Evolutionary conservation across 2,797 vertebrate genomes (phyloP).

Genomic region (Morelia viridis): DNA sequence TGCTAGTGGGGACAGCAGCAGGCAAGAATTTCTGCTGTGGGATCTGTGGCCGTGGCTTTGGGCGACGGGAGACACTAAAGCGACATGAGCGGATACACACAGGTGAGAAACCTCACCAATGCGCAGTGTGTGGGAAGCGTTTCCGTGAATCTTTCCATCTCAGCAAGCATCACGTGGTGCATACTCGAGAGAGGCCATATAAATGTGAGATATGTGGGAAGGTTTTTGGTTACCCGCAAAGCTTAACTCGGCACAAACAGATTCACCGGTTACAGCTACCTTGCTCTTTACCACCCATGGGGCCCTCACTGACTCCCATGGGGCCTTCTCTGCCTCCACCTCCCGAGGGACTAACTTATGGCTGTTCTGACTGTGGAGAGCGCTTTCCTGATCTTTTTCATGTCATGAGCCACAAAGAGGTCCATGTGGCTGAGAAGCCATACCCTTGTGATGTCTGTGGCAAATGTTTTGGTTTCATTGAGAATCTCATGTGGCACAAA

Average conservation of each 20-base stretch:
- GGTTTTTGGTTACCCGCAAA: slow-evolving; percentile 94
- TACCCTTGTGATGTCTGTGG: slow-evolving; percentile 91
- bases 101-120: slow-evolving; percentile 93
- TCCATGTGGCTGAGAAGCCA: slow-evolving; percentile 88
- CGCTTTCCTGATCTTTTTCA: slow-evolving; percentile 75
- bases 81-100: slow-evolving; percentile 92
- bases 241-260: slow-evolving; percentile 91
- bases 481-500: slow-evolving; percentile 78
- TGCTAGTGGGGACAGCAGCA: slow-evolving; percentile 74
- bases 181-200: slow-evolving; percentile 93
- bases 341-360: slow-evolving; percentile 68
- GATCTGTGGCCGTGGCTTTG: slow-evolving; percentile 88
- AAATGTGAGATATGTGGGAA: slow-evolving; percentile 92
- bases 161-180: slow-evolving; percentile 94
- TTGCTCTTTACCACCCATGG: slow-evolving; percentile 84
- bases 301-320: slow-evolving; percentile 55
- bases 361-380: slow-evolving; percentile 72
- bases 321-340: slow-evolving; percentile 50
- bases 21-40: slow-evolving; percentile 71
- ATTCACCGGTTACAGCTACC: slow-evolving; percentile 85
- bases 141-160: slow-evolving; percentile 95
- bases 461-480: slow-evolving; percentile 74
- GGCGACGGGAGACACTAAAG: slow-evolving; percentile 88
- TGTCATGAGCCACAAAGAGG: slow-evolving; percentile 92
- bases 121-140: slow-evolving; percentile 90